These are phyloP conservation scores for Paralichthys olivaceus DNA, from an alignment of 2,113 vertebrate genomes.

Conservation along the genomic window DNA sequence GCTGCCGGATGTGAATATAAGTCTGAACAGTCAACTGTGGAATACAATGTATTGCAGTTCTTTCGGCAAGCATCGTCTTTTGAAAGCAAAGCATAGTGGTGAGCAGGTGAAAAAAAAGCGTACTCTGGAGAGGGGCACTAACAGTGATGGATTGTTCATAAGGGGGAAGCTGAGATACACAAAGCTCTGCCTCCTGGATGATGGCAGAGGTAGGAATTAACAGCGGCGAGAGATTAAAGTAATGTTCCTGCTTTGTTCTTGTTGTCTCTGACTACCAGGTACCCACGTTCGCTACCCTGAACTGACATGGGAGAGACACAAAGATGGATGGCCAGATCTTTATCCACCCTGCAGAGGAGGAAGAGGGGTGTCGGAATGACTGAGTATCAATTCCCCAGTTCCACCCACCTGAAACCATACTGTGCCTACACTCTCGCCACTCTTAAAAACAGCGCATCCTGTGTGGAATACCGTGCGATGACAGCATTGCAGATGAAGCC, in stretches of 20 bases:
- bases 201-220: slow-evolving; percentile 69
- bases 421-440: slow-evolving; percentile 15
- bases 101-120: slow-evolving; percentile 36
- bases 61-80: slow-evolving; percentile 23
- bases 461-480: slow-evolving; percentile 53
- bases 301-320: slow-evolving; percentile 65
- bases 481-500: slow-evolving; percentile 72
- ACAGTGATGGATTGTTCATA: slow-evolving; percentile 80
- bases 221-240: slow-evolving; percentile 72
- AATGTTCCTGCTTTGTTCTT: slow-evolving; percentile 76
- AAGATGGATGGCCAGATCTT: slow-evolving; percentile 78
- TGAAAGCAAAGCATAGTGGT: slow-evolving; percentile 55
- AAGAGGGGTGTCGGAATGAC: slow-evolving; percentile 75
- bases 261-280: slow-evolving; percentile 68
- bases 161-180: slow-evolving; percentile 71
- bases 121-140: slow-evolving; percentile 68
- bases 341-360: slow-evolving; percentile 73
- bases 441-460: slow-evolving; percentile 49
- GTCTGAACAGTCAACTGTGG: slow-evolving; percentile 37
- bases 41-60: slow-evolving; percentile 47
- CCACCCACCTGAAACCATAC: slow-evolving; percentile 72
- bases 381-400: slow-evolving; percentile 77
- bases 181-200: slow-evolving; percentile 68
- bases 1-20: slow-evolving; percentile 14
- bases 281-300: slow-evolving; percentile 54